phyloP scores from a whole-genome alignment of 2,888 invertebrate genomes.

The Thecophora atra region DNA sequence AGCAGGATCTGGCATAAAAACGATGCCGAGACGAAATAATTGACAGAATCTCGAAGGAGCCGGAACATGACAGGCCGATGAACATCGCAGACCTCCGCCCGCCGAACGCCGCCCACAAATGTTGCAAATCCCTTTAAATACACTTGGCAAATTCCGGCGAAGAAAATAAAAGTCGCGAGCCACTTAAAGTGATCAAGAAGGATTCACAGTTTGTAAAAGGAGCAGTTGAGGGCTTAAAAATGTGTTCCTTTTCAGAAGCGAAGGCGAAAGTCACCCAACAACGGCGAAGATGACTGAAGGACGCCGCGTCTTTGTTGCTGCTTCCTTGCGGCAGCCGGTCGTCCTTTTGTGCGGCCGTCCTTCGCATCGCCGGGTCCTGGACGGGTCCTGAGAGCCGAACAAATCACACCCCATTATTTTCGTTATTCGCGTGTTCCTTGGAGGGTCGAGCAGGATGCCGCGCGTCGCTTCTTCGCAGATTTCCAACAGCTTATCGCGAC shows the following conservation, averaged over 20 bases:
- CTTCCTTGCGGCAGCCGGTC: slow-evolving; percentile 12
- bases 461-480: slow-evolving; percentile 62
- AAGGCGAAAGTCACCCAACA: slow-evolving; percentile 17
- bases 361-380: slow-evolving; percentile 12
- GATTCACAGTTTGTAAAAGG: slow-evolving; percentile 65
- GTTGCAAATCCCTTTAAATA: slow-evolving; percentile 62
- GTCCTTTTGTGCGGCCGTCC: slow-evolving; percentile 9
- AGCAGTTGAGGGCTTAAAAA: slow-evolving; percentile 59
- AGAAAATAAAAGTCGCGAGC: slow-evolving; percentile 50
- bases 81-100: not conserved
- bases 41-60: slow-evolving; percentile 13
- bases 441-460: slow-evolving; percentile 37
- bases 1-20: slow-evolving; percentile 43
- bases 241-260: slow-evolving; percentile 24
- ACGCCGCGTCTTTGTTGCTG: slow-evolving; percentile 41
- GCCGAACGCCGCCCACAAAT: slow-evolving; percentile 24
- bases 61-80: not conserved
- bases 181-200: slow-evolving; percentile 65
- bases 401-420: slow-evolving; percentile 61
- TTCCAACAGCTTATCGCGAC: slow-evolving; percentile 65
- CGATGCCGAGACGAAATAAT: slow-evolving; percentile 47
- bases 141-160: slow-evolving; percentile 55
- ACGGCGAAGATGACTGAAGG: slow-evolving; percentile 39
- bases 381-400: slow-evolving; percentile 48
- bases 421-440: slow-evolving; percentile 46